phyloP scores from a whole-genome alignment of 2,888 invertebrate species.

The Acleris sparsana region DNA sequence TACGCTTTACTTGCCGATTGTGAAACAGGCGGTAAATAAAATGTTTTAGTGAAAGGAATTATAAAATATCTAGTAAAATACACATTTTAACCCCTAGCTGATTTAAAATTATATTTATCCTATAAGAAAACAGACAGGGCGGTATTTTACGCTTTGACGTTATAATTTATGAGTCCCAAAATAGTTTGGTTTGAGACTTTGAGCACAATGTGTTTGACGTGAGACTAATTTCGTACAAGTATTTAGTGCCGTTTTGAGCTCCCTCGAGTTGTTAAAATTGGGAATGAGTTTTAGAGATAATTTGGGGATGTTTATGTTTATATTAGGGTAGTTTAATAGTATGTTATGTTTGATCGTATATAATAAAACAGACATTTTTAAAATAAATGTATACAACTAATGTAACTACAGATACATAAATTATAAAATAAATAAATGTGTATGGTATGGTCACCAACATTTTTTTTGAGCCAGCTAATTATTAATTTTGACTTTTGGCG shows the following conservation, averaged over 20 bases:
- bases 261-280: slow-evolving; percentile 1
- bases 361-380: too few species aligned
- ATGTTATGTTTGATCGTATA: too few species aligned
- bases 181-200: slow-evolving; percentile 49
- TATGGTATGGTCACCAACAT: too few species aligned
- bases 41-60: background rate
- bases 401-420: too few species aligned
- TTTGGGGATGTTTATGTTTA: slow-evolving; percentile 16
- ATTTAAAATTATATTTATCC: slow-evolving; percentile 57
- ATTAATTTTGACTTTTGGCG: too few species aligned
- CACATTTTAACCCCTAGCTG: background rate
- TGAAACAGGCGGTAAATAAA: too few species aligned
- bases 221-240: slow-evolving; percentile 67
- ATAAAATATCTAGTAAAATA: background rate
- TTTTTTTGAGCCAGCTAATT: too few species aligned
- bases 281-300: slow-evolving; percentile 6
- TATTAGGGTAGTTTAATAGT: slow-evolving; percentile 6
- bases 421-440: too few species aligned
- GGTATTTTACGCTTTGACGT: slow-evolving; percentile 62
- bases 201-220: slow-evolving; percentile 59
- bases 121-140: slow-evolving; percentile 57
- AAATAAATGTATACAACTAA: too few species aligned
- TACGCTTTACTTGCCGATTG: too few species aligned
- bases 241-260: slow-evolving; percentile 57
- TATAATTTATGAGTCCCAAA: slow-evolving; percentile 68